phyloP scores from a whole-genome alignment of 2,113 vertebrate species.

The Cynoglossus semilaevis region DNA sequence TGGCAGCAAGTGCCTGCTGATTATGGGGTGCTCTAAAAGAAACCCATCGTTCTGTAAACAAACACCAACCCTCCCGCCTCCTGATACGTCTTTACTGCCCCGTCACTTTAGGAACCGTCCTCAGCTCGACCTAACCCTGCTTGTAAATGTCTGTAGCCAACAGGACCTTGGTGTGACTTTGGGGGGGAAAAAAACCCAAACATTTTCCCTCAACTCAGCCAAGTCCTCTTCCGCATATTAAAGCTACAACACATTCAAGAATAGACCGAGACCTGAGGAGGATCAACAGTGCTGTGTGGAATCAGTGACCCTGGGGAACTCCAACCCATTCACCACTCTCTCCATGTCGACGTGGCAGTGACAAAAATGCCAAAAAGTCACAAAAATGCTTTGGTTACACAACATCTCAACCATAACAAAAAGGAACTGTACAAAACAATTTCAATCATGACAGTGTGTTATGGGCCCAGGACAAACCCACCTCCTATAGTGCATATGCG shows the following conservation, averaged over 20 bases:
- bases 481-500: conserved; percentile 80
- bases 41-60: conserved; percentile 67
- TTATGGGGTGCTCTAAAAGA: conserved; percentile 43
- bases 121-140: conserved; percentile 26
- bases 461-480: conserved; percentile 51
- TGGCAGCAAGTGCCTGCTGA: conserved; percentile 54
- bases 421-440: conserved; percentile 63
- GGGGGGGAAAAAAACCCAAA: conserved; percentile 10
- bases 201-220: neutral
- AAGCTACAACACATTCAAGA: conserved; percentile 24
- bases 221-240: conserved; percentile 68
- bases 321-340: conserved; percentile 24
- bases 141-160: conserved; percentile 41
- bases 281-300: conserved; percentile 47
- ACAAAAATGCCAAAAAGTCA: conserved; percentile 33
- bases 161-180: conserved; percentile 33
- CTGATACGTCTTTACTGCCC: conserved; percentile 26
- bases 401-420: conserved; percentile 55
- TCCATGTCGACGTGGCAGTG: conserved; percentile 49
- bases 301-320: conserved; percentile 23
- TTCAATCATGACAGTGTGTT: conserved; percentile 60
- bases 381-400: conserved; percentile 70
- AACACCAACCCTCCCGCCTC: conserved; percentile 43
- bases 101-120: conserved; percentile 25
- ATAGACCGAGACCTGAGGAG: conserved; percentile 26